Conservation (phyloP, 2,113 vertebrate species). For the Tichodroma muraria region DNA sequence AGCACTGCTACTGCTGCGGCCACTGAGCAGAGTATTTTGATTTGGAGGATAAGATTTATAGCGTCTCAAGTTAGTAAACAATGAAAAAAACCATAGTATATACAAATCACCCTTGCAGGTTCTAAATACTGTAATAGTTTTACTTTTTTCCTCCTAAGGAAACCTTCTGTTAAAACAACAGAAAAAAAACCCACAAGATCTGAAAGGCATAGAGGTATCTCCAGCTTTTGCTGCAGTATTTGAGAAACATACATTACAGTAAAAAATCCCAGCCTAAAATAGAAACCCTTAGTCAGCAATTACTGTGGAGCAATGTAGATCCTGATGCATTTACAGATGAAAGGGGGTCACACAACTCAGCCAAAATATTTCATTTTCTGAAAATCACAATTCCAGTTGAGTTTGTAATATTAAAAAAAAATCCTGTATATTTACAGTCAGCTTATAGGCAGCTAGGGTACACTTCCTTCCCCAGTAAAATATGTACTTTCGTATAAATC, state of each 20-base stretch:
- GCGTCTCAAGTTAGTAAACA: conserved; percentile 16
- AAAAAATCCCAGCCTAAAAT: conserved; percentile 2
- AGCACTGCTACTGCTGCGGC: neutral
- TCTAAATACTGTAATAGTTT: neutral
- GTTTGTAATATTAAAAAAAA: neutral
- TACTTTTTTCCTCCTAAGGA: neutral
- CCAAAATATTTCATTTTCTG: conserved; percentile 9
- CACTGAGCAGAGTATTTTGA: neutral
- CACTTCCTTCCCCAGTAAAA: conserved; percentile 20
- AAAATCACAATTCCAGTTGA: neutral
- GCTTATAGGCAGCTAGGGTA: conserved; percentile 15
- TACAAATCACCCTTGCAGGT: neutral
- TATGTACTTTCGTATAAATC: conserved; percentile 32
- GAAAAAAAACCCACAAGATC: neutral
- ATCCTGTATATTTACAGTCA: neutral
- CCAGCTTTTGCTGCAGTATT: conserved; percentile 1
- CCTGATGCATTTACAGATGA: conserved; percentile 21
- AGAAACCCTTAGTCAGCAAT: conserved; percentile 32
- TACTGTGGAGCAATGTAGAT: conserved; percentile 18
- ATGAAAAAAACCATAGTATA: neutral
- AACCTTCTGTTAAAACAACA: too few species aligned
- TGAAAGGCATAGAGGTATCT: neutral
- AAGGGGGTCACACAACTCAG: neutral
- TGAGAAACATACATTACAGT: neutral
- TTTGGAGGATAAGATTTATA: conserved; percentile 19